Conservation (phyloP, 2,888 invertebrate species). For the Perizoma flavofasciatum region DNA sequence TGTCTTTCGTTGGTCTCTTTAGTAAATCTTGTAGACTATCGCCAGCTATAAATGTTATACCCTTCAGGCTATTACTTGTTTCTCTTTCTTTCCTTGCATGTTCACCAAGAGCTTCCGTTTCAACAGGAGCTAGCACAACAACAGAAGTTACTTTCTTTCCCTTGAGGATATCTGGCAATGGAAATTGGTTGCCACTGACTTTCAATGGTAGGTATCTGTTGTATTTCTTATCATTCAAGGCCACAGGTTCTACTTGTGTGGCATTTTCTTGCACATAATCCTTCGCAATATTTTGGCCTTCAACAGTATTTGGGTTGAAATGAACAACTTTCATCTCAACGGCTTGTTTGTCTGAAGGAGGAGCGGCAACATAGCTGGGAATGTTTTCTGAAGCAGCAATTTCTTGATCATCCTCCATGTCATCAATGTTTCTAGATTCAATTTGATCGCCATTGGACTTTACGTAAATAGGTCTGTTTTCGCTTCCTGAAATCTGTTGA, state of each 20-base stretch:
- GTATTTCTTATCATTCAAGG: slow-evolving; percentile 89
- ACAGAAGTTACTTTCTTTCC: slow-evolving; percentile 93
- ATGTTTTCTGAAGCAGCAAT: slow-evolving; percentile 83
- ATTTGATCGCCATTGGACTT: slow-evolving; percentile 85
- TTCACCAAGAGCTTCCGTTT: slow-evolving; percentile 85
- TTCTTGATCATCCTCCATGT: slow-evolving; percentile 80
- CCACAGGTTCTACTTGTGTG: slow-evolving; percentile 89
- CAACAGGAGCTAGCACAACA: slow-evolving; percentile 92
- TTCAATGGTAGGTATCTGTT: slow-evolving; percentile 93
- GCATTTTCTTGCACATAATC: slow-evolving; percentile 89
- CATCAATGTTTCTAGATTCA: slow-evolving; percentile 74
- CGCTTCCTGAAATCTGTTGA: slow-evolving; percentile 88
- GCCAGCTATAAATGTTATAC: slow-evolving; percentile 89
- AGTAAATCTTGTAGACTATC: slow-evolving; percentile 90
- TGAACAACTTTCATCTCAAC: slow-evolving; percentile 94
- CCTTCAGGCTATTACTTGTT: slow-evolving; percentile 84
- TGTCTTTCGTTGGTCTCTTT: slow-evolving; percentile 89
- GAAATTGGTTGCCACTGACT: slow-evolving; percentile 93
- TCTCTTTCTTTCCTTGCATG: slow-evolving; percentile 82
- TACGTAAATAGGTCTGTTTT: slow-evolving; percentile 87
- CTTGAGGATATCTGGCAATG: slow-evolving; percentile 90
- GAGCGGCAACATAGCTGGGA: slow-evolving; percentile 64
- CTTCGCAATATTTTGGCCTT: slow-evolving; percentile 88
- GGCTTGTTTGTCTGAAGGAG: slow-evolving; percentile 72
- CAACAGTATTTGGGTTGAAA: slow-evolving; percentile 89